These are phyloP conservation scores for Muschampia plurimacula DNA, from an alignment of 2,888 invertebrate species.

Conservation along the genomic window DNA sequence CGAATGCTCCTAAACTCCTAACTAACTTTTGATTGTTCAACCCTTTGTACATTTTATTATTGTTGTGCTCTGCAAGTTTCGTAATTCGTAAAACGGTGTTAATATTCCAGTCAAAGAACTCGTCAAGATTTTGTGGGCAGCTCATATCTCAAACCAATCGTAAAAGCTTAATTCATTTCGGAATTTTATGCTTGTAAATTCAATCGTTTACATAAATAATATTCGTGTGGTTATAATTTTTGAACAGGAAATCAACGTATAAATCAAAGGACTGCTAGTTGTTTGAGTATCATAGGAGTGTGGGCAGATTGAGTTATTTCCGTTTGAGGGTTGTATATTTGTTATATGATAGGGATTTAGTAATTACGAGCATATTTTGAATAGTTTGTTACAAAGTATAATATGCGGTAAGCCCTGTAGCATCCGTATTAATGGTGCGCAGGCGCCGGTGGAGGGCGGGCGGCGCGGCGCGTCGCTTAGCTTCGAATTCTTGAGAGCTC, in stretches of 20 bases:
- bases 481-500: constrained; percentile 53
- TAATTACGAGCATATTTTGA: constrained; percentile 10
- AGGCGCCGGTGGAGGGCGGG: constrained; percentile 39
- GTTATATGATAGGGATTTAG: constrained; percentile 17
- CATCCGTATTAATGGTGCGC: constrained; percentile 37
- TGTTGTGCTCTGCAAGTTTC: constrained; percentile 6
- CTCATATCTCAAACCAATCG: constrained; percentile 31
- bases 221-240: constrained; percentile 30
- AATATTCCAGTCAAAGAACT: not conserved
- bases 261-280: constrained; percentile 25
- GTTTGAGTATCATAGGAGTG: constrained; percentile 19
- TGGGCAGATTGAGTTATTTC: constrained; percentile 27
- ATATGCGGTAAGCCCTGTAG: constrained; percentile 31
- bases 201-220: constrained; percentile 34
- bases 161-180: constrained; percentile 34
- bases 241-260: constrained; percentile 28
- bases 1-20: not conserved
- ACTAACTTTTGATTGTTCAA: not conserved
- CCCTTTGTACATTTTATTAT: constrained; percentile 26
- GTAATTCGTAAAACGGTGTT: constrained; percentile 30
- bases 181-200: constrained; percentile 31
- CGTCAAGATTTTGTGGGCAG: constrained; percentile 8
- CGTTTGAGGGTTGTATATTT: constrained; percentile 2
- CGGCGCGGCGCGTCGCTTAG: constrained; percentile 44
- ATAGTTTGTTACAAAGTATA: constrained; percentile 26